Evolutionary conservation across 2,888 invertebrate genomes (phyloP).

Genomic region (Steinernema scapterisci): DNA sequence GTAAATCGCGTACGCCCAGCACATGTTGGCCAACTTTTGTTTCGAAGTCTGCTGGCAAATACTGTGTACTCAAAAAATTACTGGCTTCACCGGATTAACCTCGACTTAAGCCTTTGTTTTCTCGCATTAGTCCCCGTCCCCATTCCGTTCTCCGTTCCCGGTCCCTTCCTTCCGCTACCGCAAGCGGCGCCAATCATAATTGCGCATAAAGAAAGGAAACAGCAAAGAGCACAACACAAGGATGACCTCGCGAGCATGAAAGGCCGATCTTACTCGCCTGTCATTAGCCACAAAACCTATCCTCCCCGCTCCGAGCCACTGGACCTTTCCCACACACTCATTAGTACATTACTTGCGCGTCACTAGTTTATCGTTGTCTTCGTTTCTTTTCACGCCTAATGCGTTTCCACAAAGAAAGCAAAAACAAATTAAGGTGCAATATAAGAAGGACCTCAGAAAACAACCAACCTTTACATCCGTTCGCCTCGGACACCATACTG

Average conservation of each 20-base stretch:
- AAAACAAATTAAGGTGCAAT: slow-evolving; percentile 23
- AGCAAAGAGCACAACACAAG: slow-evolving; percentile 11
- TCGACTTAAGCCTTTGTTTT: neutral
- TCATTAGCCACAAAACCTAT: slow-evolving; percentile 29
- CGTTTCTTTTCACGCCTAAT: slow-evolving; percentile 13
- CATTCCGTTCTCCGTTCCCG: too few relatives aligned
- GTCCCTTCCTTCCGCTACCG: slow-evolving; percentile 8
- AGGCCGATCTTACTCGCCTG: slow-evolving; percentile 30
- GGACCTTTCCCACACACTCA: slow-evolving; percentile 30
- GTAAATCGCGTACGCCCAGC: neutral
- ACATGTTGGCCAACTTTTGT: neutral
- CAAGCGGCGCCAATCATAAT: slow-evolving; percentile 25
- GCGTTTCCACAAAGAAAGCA: neutral
- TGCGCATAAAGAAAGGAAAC: slow-evolving; percentile 1
- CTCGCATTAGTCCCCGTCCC: neutral
- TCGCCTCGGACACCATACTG: neutral
- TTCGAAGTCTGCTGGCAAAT: neutral
- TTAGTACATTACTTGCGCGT: slow-evolving; percentile 24
- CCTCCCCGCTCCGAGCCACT: neutral
- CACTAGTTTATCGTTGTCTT: neutral
- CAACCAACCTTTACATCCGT: slow-evolving; percentile 27
- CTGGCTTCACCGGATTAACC: neutral
- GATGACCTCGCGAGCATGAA: slow-evolving; percentile 28
- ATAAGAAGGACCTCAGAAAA: neutral
- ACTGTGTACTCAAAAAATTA: neutral